phyloP scores from a whole-genome alignment of 2,113 vertebrate genomes.

The Halichoeres trimaculatus region DNA sequence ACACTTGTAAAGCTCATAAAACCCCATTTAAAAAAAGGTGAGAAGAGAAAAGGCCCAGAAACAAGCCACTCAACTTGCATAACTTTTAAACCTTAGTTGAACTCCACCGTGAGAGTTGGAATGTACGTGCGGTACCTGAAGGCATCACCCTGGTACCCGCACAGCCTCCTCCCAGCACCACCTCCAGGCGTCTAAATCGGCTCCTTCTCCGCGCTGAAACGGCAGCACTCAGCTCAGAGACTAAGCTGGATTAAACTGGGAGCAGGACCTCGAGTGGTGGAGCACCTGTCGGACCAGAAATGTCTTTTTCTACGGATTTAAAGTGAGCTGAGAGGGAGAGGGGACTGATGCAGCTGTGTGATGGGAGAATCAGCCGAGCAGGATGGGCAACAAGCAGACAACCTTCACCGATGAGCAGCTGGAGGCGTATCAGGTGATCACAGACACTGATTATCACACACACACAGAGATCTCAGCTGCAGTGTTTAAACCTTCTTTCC shows the following conservation, averaged over 20 bases:
- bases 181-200: conserved; percentile 15
- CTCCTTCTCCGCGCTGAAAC: conserved; percentile 9
- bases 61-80: no score
- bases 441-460: conserved; percentile 59
- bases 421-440: conserved; percentile 88
- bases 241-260: background rate
- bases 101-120: background rate
- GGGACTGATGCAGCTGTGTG: conserved; percentile 84
- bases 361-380: conserved; percentile 82
- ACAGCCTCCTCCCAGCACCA: conserved; percentile 8
- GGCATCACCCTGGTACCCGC: conserved; percentile 22
- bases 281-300: conserved; percentile 17
- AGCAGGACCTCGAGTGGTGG: background rate
- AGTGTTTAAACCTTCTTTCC: background rate
- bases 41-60: no score
- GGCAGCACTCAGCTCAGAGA: background rate
- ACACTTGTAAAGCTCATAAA: no score
- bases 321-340: conserved; percentile 14
- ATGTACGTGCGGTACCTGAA: conserved; percentile 34
- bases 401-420: conserved; percentile 96
- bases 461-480: background rate
- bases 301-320: conserved; percentile 1
- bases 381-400: conserved; percentile 95
- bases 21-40: no score
- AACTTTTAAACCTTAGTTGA: no score